Evolutionary conservation across 2,113 vertebrate genomes (phyloP).

Genomic region (Pteruthius melanotis): DNA sequence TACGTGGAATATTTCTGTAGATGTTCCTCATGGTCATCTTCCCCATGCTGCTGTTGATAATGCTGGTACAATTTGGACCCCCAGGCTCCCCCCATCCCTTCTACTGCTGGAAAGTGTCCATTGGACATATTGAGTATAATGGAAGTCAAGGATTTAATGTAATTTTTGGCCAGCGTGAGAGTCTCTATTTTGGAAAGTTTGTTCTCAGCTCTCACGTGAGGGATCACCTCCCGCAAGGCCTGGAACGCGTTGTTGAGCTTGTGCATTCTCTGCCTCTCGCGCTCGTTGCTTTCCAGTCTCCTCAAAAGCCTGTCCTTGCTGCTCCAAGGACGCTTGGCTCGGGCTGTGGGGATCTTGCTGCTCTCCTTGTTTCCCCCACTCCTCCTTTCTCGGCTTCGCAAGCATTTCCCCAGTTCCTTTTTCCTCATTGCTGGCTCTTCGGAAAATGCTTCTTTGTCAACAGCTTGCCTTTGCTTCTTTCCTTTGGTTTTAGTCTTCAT

Average conservation of each 20-base stretch:
- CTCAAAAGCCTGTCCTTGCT: conserved; percentile 80
- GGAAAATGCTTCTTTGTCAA: conserved; percentile 66
- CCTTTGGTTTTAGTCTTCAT: conserved; percentile 94
- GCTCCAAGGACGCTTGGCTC: conserved; percentile 62
- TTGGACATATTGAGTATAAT: conserved; percentile 92
- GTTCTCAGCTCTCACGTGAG: conserved; percentile 90
- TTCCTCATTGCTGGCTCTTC: conserved; percentile 73
- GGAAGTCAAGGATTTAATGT: conserved; percentile 94
- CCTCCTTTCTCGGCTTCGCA: conserved; percentile 52
- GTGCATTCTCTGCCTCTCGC: conserved; percentile 96
- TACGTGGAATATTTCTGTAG: conserved; percentile 84
- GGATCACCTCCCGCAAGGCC: conserved; percentile 91
- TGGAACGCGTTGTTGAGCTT: conserved; percentile 99
- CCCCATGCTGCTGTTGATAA: conserved; percentile 81
- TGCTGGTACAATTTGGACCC: conserved; percentile 83
- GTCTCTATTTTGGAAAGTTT: conserved; percentile 99
- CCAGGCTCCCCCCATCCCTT: conserved; percentile 58
- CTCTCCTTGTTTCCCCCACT: conserved; percentile 16
- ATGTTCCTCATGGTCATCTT: conserved; percentile 76
- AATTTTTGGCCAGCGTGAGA: conserved; percentile 95
- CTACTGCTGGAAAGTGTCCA: conserved; percentile 72
- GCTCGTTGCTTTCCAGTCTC: conserved; percentile 93
- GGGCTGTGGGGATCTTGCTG: background rate
- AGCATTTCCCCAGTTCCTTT: conserved; percentile 77
- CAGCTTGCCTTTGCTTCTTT: conserved; percentile 67